These are phyloP conservation scores for Pangasius djambal DNA, from an alignment of 2,797 vertebrate species.

Conservation along the genomic window DNA sequence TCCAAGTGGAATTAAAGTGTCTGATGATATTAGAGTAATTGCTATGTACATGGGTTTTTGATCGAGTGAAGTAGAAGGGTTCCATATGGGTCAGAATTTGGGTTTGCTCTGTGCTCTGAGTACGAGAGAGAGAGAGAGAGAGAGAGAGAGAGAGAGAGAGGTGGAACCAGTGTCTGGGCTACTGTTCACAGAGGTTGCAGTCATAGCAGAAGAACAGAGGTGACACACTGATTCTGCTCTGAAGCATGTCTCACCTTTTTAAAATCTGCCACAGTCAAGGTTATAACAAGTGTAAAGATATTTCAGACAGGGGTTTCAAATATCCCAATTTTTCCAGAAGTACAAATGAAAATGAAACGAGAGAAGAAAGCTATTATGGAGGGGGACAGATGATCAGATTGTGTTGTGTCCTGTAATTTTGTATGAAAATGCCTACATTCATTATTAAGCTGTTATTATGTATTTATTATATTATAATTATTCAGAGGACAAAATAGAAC, in stretches of 20 bases:
- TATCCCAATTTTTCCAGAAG: background rate
- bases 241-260: background rate
- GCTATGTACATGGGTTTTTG: conserved; percentile 39
- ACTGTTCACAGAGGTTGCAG: conserved; percentile 24
- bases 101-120: conserved; percentile 14
- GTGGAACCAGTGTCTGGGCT: background rate
- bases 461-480: background rate
- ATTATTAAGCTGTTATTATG: background rate
- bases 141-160: background rate
- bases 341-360: too few species aligned
- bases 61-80: conserved; percentile 36
- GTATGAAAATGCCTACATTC: background rate
- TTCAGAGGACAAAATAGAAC: background rate
- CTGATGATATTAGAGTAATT: conserved; percentile 53
- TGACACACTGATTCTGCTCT: conserved; percentile 11
- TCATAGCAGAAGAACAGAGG: conserved; percentile 23
- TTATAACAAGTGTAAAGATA: conserved; percentile 1
- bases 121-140: conserved; percentile 4
- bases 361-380: background rate
- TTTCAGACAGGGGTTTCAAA: background rate
- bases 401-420: background rate
- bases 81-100: conserved; percentile 41
- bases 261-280: background rate
- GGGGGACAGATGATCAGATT: background rate
- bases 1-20: conserved; percentile 55